Evolutionary conservation across 2,113 vertebrate species (phyloP).

Genomic region (Equus przewalskii): DNA sequence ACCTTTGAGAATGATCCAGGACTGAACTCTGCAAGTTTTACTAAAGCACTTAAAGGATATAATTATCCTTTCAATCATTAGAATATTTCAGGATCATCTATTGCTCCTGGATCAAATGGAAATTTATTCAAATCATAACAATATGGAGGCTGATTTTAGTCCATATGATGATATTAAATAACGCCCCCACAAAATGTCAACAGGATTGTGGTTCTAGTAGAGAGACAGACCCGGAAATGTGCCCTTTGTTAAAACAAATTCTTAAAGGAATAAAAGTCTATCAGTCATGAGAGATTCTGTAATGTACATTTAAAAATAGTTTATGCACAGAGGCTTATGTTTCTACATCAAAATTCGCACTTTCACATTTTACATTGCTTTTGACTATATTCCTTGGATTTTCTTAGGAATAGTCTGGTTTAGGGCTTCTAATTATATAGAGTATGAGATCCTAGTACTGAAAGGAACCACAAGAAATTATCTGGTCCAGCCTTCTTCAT

Average conservation of each 20-base stretch:
- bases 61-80: slow-evolving; percentile 28
- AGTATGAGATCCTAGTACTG: not conserved
- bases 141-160: not conserved
- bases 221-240: not conserved
- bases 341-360: not conserved
- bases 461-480: not conserved
- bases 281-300: not conserved
- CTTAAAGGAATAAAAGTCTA: not conserved
- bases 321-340: not conserved
- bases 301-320: not conserved
- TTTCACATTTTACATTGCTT: slow-evolving; percentile 5
- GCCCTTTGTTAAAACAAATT: not conserved
- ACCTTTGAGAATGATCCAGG: not conserved
- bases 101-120: not conserved
- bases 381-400: not conserved
- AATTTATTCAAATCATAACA: slow-evolving; percentile 1
- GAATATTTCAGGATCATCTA: not conserved
- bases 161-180: not conserved
- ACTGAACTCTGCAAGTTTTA: not conserved
- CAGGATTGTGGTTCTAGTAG: not conserved
- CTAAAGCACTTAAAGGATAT: not conserved
- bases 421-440: not conserved
- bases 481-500: not conserved
- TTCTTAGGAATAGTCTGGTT: not conserved
- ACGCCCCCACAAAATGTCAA: not conserved